phyloP scores from a whole-genome alignment of 2,797 vertebrate species.

The Amniataba percoides region DNA sequence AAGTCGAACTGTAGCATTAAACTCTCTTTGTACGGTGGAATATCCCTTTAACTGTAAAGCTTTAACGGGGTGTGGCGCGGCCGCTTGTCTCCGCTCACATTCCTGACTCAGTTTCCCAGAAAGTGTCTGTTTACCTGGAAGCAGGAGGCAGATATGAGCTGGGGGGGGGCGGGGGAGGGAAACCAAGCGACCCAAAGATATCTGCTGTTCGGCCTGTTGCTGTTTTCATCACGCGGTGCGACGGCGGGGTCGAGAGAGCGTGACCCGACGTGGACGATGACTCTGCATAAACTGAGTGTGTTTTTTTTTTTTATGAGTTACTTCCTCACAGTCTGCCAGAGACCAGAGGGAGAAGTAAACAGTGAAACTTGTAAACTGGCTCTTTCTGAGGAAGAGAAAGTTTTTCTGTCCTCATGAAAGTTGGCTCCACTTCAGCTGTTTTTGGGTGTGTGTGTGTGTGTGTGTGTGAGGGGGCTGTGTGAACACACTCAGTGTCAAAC shows the following conservation, averaged over 20 bases:
- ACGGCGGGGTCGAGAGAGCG: conserved; percentile 1
- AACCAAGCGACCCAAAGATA: conserved; percentile 19
- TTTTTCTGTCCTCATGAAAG: conserved; percentile 5
- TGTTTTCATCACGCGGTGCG: fast-evolving
- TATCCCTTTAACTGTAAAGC: conserved; percentile 65
- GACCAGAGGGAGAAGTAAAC: conserved; percentile 17
- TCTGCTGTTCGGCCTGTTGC: background rate
- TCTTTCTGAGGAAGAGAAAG: conserved; percentile 9
- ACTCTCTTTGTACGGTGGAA: background rate
- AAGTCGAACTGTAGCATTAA: conserved; percentile 14
- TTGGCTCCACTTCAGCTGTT: conserved; percentile 5
- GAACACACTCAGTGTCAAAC: background rate
- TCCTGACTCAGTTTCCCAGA: conserved; percentile 67
- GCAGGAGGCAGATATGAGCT: conserved; percentile 19
- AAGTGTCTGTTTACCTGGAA: conserved; percentile 64
- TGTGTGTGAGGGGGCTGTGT: background rate
- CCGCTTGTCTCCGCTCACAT: conserved; percentile 59
- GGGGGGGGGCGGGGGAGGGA: background rate
- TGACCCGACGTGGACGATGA: conserved; percentile 46
- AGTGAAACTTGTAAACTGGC: background rate
- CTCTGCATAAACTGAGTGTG: conserved; percentile 40
- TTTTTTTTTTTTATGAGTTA: background rate
- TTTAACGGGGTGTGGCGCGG: conserved; percentile 56
- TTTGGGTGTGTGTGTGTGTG: too few species aligned
- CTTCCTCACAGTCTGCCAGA: conserved; percentile 31